Percentiles rank a stretch among this genome's conserved stretches.
Evolutionary conservation across 2,888 invertebrate genomes (phyloP).

Genomic region (Chrysomela aeneicollis): DNA sequence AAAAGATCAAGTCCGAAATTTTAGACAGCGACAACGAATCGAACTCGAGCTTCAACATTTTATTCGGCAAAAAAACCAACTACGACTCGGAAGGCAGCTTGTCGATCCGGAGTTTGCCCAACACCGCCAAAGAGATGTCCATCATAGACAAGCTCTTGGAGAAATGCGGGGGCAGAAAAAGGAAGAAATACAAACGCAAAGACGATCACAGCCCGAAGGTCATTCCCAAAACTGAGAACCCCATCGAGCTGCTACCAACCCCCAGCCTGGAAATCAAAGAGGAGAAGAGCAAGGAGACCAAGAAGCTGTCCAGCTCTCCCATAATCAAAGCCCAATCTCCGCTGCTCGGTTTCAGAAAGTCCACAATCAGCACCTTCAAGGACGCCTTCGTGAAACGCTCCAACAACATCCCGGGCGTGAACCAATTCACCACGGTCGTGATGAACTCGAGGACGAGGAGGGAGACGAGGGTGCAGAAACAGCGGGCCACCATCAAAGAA

Average conservation of each 20-base stretch:
- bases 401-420: conserved; percentile 65
- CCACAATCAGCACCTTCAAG: conserved; percentile 73
- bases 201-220: conserved; percentile 67
- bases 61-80: conserved; percentile 63
- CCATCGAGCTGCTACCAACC: conserved; percentile 69
- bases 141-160: conserved; percentile 74
- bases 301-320: conserved; percentile 48
- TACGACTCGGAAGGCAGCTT: conserved; percentile 76
- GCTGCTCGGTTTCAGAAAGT: conserved; percentile 73
- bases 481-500: conserved; percentile 80
- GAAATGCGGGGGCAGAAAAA: conserved; percentile 68
- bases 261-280: conserved; percentile 67
- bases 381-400: conserved; percentile 73
- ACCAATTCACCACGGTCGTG: conserved; percentile 75
- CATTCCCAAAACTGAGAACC: conserved; percentile 66
- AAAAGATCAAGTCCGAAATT: conserved; percentile 59
- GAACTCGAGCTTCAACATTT: conserved; percentile 67
- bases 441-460: conserved; percentile 78
- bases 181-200: conserved; percentile 65
- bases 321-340: conserved; percentile 66
- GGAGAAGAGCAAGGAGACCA: conserved; percentile 60
- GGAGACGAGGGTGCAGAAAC: conserved; percentile 76
- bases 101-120: conserved; percentile 70
- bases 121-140: conserved; percentile 59
- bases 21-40: conserved; percentile 72